Base-by-base conservation (phyloP, 2,113 vertebrate species). In the Bettongia penicillata region DNA sequence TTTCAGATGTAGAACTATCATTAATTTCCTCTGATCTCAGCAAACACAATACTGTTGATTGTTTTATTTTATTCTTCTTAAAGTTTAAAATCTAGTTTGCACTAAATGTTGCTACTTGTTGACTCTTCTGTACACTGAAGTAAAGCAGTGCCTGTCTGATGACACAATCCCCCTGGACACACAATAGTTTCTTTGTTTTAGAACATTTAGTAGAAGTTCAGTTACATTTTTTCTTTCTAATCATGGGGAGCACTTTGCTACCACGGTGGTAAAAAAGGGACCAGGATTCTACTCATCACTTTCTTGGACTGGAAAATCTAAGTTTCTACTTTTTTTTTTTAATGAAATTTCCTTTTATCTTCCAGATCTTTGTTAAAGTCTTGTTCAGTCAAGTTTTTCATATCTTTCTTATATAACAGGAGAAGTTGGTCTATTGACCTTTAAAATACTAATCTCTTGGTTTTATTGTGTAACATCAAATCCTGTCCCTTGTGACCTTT, bases 31-130 rank as follows among this genome's bases (percentile, higher is more conserved):
- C 51, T 90, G 24, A 89, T 92, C 25, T 92, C 47, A 68, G 8
- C 19, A 90, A n/a, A 77, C 23, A 57, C 12, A 51, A 84, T 84
- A 43, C 68, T 84, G 68, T 84, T 84, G 23, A 28, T 43, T 23
- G 19, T 84, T 84, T 84, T 84, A 84, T 84, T 43, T 84, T 43
- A 43, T 84, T 84, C 43, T 43, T 7, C n/a, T 84, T 84, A 43
- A 84, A 84, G n/a, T 90, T 97, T 94, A 96, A 19, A 57, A 61
- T 96, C 25, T 48, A 55, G 22, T 47, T 94, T 93, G 90, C 43
- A 96, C 53, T 84, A 96, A 93, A 95, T 94, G 90, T 92, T 95
- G 6, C n/a, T 61, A 47, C n/a, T 84, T 43, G n/a, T 84, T 91
- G 90, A 95, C 95, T 96, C 31, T 94, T 94, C 25, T 93, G 43